Evolutionary conservation across 2,113 vertebrate genomes (phyloP).

Genomic region (Catagonus wagneri): DNA sequence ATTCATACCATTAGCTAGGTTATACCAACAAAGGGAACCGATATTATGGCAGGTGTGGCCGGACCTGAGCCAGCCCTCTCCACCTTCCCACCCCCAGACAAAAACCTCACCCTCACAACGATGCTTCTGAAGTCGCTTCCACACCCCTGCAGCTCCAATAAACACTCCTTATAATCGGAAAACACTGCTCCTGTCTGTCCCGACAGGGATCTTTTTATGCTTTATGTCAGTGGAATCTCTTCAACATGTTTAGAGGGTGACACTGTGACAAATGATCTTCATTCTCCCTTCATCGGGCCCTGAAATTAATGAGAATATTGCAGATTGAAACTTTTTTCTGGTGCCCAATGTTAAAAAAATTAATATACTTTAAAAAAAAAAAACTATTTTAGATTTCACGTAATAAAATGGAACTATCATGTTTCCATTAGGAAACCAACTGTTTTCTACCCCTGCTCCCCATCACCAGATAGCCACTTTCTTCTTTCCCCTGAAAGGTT

Average conservation of each 20-base stretch:
- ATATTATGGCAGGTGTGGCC: neutral
- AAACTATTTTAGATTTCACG: neutral
- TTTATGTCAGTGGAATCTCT: neutral
- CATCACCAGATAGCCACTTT: neutral
- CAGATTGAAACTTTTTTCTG: neutral
- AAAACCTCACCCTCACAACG: neutral
- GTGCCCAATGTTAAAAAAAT: neutral
- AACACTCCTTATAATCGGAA: neutral
- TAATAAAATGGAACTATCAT: neutral
- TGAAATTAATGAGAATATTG: constrained; percentile 10
- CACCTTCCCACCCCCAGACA: neutral
- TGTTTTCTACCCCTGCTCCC: neutral
- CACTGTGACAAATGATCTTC: neutral
- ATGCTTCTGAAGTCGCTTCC: neutral
- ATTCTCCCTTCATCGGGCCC: neutral
- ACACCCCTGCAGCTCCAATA: neutral
- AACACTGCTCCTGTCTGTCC: neutral
- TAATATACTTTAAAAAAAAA: neutral
- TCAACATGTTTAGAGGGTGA: neutral
- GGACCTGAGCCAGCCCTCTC: neutral
- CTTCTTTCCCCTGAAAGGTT: neutral
- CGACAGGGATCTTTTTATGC: neutral
- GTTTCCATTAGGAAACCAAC: neutral
- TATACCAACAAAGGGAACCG: neutral
- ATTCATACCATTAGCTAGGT: neutral